Base-by-base conservation (phyloP, 92 coral and sea anemone species). In the Epizoanthus rinbou region DNA sequence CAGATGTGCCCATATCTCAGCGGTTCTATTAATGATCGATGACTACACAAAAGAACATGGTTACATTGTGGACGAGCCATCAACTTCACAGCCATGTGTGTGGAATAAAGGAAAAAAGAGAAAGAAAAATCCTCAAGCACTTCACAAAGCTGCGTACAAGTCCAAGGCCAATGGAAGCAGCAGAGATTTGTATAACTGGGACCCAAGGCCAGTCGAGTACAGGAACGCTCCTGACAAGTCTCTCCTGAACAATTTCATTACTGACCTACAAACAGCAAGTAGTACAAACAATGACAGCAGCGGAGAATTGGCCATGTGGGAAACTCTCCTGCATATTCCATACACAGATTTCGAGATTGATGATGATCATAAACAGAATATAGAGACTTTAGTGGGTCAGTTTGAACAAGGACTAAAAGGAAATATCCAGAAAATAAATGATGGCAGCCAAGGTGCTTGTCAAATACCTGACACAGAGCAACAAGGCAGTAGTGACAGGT, bases 61-160 rank as follows among this genome's bases (percentile, higher is more conserved):
- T 11, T 24, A 63, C 68, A 2, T 63, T 63, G 57, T 39, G 11
- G 9, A 0, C 8, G 8, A 53, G 41, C 41, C 58, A 10, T 45
- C 43, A 16, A 75, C 81, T 3, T 45, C 62, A 33, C 60, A 75
- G 64, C 62, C 59, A 8, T 75, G 81, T 24, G 13, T 41, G 23
- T 75, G 81, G 81, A 75, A 75, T 39, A 47, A 23, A 31, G 81
- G 81, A 7, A 45, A 75, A 35, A 75, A 75, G 64, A 75, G 81
- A 23, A 56, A 75, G 64, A 75, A 75, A 37, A 75, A 75, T 19
- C 69, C 81, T 4, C 54, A 21, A 56, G 13, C 64, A n/a, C 64
- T 75, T 47, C 64, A 45, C 13, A 24, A 23, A 18, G 28, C 81
- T 8, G 47, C 1, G 25, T 75, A 75, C 39, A 35, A n/a, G n/a